Evolutionary conservation across 2,888 invertebrate species (phyloP), one percentile per base, ranked within the genome.

Genomic region (Pecten maximus): DNA sequence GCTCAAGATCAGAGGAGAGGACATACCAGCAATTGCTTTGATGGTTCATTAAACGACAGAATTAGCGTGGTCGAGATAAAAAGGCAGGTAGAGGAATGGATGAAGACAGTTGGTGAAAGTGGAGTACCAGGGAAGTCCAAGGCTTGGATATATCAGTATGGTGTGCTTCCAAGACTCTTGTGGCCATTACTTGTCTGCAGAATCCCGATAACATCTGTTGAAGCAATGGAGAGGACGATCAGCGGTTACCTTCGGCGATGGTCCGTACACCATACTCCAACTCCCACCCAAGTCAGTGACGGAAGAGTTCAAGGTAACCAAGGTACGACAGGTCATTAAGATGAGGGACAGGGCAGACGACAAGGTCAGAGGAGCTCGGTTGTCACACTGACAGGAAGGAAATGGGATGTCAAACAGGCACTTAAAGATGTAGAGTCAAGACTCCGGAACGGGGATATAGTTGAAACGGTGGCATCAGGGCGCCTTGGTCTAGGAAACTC

Each of bases 101-200:
- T 91, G 89, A 54, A 86, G 16, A 40, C 44, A 15, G 54, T 88
- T 28, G 48, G 90, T n/a, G 88, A 74, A 10, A 87, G 89, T 50
- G 88, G 88, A 50, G 40, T 91, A n/a, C 89, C 87, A 28, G 87
- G 40, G 2, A 91, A 86, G 44, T 91, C 35, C 48, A 48, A 35
- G n/a, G n/a, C 74, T 60, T 91, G 88, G 91, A 74, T 60, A 12
- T 89, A 89, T 88, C 91, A 89, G 86, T 89, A 91, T 86, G 89
- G 87, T 39, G 54, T 91, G 6, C 89, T 91, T 23, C 89, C 91
- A 87, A 54, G 88, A 54, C 40, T 88, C 28, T 40, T 91, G 19
- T 89, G 89, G 87, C 89, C 60, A 48, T 88, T 90, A 6, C 10
- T 88, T 16, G n/a, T 39, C 19, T 44, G 60, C n/a, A 10, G 40